Evolutionary conservation across 2,797 vertebrate species (phyloP), one percentile per base, ranked within the genome.

Genomic region (Hypotaenidia philippensis): DNA sequence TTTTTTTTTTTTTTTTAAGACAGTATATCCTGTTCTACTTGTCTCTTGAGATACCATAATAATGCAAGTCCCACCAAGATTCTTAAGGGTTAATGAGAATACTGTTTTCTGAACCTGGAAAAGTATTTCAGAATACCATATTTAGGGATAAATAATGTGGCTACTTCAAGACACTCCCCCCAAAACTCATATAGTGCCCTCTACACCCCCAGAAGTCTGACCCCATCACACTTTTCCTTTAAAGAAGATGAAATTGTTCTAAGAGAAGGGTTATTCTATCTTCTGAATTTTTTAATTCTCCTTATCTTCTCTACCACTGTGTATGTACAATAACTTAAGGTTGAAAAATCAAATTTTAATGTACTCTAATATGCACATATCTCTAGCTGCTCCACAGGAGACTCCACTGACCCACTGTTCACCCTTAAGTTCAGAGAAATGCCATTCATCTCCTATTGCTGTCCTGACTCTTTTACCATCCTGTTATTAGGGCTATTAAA

Each of bases 341-440:
- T 19, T 90, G 23, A 89, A 94, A 88, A 90, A 93, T 72, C 13
- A 86, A 82, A 76, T 53, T 81, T 90, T 89, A 84, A 89, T 79
- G 59, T 40, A 60, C 32, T 60, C 9, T 60, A 81, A 90, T 56
- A 71, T 32, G 19, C 20, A 76, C 5, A 8, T 47, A 87, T 57
- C 27, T 82, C 31, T 77, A 27, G 14, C 38, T 90, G 72, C 34
- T 76, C 59, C 66, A 55, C 41, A 38, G 91, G 66, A 89, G n/a
- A 65, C 11, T 72, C 19, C 70, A 83, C 40, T 52, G 32, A 85
- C 40, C 34, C 63, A 72, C 26, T 64, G 44, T 15, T 81, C 72
- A 86, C 16, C 32, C 31, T 65, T 31, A 71, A 57, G 45, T 65
- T 90, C 80, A 86, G 41, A 57, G n/a, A 89, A 87, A 95, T 52